These are phyloP conservation scores for Cryptocheilus praepositus DNA, from an alignment of 2,888 invertebrate genomes.

Conservation along the genomic window DNA sequence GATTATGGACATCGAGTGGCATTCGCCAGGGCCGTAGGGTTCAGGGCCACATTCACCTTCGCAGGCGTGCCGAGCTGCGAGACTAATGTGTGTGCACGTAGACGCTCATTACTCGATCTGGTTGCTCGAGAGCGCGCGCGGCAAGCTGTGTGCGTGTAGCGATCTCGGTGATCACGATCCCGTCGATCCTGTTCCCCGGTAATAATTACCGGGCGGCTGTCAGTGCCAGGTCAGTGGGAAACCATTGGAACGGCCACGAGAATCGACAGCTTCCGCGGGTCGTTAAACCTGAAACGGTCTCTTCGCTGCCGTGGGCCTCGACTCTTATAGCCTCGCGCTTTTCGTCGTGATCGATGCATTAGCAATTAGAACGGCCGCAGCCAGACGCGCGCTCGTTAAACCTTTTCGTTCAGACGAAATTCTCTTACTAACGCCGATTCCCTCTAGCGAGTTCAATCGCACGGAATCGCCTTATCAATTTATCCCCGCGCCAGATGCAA, in stretches of 20 bases:
- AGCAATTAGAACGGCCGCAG: conserved; percentile 10
- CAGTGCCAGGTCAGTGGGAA: conserved; percentile 55
- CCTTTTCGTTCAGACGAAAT: not conserved
- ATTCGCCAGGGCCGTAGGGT: conserved; percentile 23
- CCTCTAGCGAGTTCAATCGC: too few relatives aligned
- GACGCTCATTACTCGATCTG: not conserved
- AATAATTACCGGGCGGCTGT: conserved; percentile 51
- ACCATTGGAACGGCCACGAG: conserved; percentile 44
- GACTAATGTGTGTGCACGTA: conserved; percentile 23
- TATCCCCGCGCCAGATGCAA: too few relatives aligned
- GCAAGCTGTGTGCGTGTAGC: not conserved
- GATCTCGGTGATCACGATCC: conserved; percentile 49
- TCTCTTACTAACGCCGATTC: not conserved
- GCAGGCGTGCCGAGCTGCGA: conserved; percentile 26
- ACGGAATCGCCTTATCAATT: too few relatives aligned
- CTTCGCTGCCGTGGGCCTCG: conserved; percentile 16
- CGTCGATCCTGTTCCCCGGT: conserved; percentile 51
- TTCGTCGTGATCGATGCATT: conserved; percentile 46
- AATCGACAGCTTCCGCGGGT: conserved; percentile 55
- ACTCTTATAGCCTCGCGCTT: conserved; percentile 23
- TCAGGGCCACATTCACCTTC: conserved; percentile 45
- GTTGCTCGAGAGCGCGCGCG: too few relatives aligned
- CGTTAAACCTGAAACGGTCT: conserved; percentile 47
- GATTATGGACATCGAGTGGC: conserved; percentile 34
- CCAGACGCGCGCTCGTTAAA: not conserved